These are phyloP conservation scores for Anser cygnoides DNA, from an alignment of 2,113 vertebrate species.

Conservation along the genomic window DNA sequence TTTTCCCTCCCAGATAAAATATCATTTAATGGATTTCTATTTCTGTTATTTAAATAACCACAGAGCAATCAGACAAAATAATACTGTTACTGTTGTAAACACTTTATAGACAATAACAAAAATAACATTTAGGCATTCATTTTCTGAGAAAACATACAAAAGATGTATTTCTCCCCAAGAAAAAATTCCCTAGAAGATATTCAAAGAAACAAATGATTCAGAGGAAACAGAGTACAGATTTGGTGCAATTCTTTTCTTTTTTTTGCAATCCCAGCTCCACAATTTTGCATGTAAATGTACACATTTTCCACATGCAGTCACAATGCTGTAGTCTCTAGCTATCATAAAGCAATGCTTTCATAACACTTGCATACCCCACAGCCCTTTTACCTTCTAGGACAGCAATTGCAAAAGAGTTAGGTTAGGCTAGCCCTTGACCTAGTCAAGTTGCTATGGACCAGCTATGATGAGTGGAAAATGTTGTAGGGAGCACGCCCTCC, in stretches of 20 bases:
- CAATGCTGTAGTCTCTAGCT: neutral
- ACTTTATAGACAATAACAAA: neutral
- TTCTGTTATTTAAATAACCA: neutral
- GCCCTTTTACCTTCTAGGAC: neutral
- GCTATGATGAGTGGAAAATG: neutral
- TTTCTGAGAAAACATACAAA: neutral
- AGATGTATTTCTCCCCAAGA: neutral
- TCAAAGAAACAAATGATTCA: neutral
- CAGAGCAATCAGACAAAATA: neutral
- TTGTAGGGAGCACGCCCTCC: too few relatives aligned
- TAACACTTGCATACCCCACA: neutral
- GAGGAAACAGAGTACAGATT: neutral
- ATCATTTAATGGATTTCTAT: neutral
- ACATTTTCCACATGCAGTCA: neutral
- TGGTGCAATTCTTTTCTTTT: neutral
- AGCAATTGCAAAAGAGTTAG: accelerated
- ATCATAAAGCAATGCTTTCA: neutral
- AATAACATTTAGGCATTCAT: neutral
- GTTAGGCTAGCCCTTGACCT: neutral
- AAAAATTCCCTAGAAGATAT: neutral
- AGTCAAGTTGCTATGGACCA: neutral
- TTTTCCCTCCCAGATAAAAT: accelerated
- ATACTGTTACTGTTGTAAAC: neutral
- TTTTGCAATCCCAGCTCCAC: neutral
- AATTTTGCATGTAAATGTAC: neutral